These are phyloP conservation scores for Chironomus tentans DNA, from an alignment of 2,888 invertebrate species.

Conservation along the genomic window DNA sequence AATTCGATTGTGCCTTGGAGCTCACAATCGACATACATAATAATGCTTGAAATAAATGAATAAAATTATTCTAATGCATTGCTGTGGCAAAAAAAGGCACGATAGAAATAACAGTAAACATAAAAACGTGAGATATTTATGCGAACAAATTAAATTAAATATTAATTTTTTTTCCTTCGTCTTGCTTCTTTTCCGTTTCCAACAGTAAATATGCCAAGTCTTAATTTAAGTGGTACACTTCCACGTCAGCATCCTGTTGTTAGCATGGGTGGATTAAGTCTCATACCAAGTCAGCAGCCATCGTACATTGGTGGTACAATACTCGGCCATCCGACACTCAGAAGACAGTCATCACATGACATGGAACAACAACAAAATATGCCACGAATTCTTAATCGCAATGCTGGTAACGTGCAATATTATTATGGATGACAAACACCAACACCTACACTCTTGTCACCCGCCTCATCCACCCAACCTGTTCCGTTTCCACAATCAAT, in stretches of 20 bases:
- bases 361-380: slow-evolving; percentile 30
- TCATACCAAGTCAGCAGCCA: slow-evolving; percentile 29
- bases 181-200: background rate
- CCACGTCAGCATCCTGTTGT: slow-evolving; percentile 39
- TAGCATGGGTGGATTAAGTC: slow-evolving; percentile 33
- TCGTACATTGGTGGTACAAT: slow-evolving; percentile 30
- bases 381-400: slow-evolving; percentile 33
- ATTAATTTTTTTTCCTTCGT: background rate
- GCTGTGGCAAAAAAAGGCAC: background rate
- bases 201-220: slow-evolving; percentile 30
- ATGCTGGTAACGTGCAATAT: slow-evolving; percentile 33
- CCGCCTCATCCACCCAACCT: slow-evolving; percentile 1
- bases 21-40: no score
- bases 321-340: slow-evolving; percentile 33
- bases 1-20: no score
- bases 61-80: no score
- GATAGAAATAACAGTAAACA: background rate
- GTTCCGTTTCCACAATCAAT: background rate
- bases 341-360: slow-evolving; percentile 34
- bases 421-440: slow-evolving; percentile 42
- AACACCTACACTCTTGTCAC: slow-evolving; percentile 32
- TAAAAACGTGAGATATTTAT: background rate
- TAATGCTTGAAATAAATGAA: no score
- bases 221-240: slow-evolving; percentile 35
- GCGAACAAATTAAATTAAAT: background rate